Conservation (phyloP, 2,888 invertebrate genomes). For the Drosophila picticornis region DNA sequence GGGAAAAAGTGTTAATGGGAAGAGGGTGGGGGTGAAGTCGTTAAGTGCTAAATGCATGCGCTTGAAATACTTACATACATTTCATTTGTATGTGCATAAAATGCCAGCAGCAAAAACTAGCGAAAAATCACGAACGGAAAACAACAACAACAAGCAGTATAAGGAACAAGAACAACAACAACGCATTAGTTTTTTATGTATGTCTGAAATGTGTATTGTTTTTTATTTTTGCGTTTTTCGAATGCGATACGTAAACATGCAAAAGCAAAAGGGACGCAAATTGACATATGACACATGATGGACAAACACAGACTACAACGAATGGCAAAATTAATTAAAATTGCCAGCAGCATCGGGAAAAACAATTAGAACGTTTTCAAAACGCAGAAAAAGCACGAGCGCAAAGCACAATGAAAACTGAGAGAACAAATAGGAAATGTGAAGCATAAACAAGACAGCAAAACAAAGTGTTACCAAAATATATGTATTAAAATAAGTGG, state of each 20-base stretch:
- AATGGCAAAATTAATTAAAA: constrained; percentile 52
- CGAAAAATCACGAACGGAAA: constrained; percentile 68
- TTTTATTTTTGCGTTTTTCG: constrained; percentile 23
- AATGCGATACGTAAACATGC: constrained; percentile 55
- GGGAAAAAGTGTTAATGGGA: not conserved
- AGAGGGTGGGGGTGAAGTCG: not conserved
- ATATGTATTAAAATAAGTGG: not conserved
- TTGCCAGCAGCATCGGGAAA: constrained; percentile 33
- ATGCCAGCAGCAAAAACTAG: constrained; percentile 48
- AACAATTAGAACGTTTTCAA: constrained; percentile 48
- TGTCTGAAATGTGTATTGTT: constrained; percentile 10
- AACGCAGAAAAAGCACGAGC: not conserved
- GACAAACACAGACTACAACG: constrained; percentile 14
- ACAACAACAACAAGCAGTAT: constrained; percentile 13
- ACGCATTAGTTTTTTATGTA: constrained; percentile 19
- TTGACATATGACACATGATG: constrained; percentile 34
- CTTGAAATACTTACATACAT: constrained; percentile 29
- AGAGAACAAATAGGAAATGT: not conserved
- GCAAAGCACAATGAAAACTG: constrained; percentile 1
- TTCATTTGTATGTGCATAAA: constrained; percentile 42
- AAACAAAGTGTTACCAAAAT: not conserved
- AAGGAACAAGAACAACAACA: constrained; percentile 23
- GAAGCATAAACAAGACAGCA: not conserved
- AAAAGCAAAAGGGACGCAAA: constrained; percentile 31
- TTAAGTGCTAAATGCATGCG: constrained; percentile 60